Percentiles rank a stretch among this genome's conserved stretches.
Evolutionary conservation across 2,797 vertebrate species (phyloP).

Genomic region (Sebastiscus albofasciatus): DNA sequence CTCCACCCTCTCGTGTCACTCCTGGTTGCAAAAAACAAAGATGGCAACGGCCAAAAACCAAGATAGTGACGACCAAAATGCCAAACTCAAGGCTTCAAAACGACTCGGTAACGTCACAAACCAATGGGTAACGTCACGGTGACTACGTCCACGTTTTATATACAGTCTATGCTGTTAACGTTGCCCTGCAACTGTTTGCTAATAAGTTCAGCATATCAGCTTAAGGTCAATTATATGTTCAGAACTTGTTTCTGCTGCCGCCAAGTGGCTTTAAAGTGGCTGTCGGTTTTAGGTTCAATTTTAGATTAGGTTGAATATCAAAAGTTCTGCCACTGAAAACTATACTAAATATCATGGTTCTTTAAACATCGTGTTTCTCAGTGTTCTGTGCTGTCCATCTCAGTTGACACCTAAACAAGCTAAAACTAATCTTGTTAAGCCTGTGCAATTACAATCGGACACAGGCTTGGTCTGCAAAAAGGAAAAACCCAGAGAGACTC

Average conservation of each 20-base stretch:
- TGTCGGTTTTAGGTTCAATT: background rate
- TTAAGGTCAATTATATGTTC: background rate
- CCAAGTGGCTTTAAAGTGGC: rapidly evolving
- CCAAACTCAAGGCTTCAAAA: no score
- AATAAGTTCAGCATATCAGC: background rate
- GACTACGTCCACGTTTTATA: no score
- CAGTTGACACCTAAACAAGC: constrained; percentile 5
- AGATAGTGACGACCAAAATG: no score
- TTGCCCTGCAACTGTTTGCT: background rate
- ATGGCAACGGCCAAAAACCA: no score
- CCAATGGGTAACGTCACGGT: no score
- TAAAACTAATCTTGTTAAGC: constrained; percentile 8
- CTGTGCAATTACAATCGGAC: constrained; percentile 7
- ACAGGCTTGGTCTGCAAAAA: background rate
- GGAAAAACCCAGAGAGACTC: constrained; percentile 19
- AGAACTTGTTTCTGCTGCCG: background rate
- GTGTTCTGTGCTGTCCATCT: background rate
- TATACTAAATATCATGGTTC: background rate
- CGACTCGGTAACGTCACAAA: no score
- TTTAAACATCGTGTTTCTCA: background rate
- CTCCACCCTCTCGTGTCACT: no score
- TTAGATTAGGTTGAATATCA: background rate
- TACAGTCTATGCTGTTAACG: background rate
- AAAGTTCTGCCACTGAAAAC: background rate
- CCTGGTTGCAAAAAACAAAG: no score